Evolutionary conservation across 2,113 vertebrate species (phyloP).

Genomic region (Elaphurus davidianus): DNA sequence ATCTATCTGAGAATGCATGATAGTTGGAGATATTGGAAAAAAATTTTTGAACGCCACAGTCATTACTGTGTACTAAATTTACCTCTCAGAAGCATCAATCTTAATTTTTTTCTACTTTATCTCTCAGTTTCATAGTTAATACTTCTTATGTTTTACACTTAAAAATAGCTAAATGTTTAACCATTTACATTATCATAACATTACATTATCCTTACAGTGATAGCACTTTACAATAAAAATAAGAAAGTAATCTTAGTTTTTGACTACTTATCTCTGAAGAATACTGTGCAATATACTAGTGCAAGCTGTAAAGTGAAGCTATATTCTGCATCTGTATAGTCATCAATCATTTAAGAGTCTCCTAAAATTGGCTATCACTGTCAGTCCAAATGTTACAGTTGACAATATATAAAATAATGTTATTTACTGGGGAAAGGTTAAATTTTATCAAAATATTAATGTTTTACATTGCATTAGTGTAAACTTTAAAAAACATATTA

Average conservation of each 20-base stretch:
- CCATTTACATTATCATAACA: background rate
- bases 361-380: background rate
- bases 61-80: background rate
- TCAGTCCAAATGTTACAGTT: background rate
- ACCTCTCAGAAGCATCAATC: background rate
- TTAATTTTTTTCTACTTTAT: background rate
- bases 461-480: background rate
- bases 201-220: background rate
- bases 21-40: background rate
- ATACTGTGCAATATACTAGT: background rate
- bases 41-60: background rate
- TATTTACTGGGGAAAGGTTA: background rate
- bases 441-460: background rate
- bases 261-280: background rate
- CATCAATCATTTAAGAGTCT: background rate
- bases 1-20: background rate
- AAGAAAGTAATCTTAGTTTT: background rate
- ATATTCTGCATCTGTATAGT: background rate
- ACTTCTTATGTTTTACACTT: background rate
- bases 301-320: background rate
- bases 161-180: background rate
- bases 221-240: background rate
- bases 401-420: background rate
- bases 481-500: background rate
- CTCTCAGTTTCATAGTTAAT: background rate